Base-by-base conservation (phyloP, 2,797 vertebrate species). In the Periparus ater region DNA sequence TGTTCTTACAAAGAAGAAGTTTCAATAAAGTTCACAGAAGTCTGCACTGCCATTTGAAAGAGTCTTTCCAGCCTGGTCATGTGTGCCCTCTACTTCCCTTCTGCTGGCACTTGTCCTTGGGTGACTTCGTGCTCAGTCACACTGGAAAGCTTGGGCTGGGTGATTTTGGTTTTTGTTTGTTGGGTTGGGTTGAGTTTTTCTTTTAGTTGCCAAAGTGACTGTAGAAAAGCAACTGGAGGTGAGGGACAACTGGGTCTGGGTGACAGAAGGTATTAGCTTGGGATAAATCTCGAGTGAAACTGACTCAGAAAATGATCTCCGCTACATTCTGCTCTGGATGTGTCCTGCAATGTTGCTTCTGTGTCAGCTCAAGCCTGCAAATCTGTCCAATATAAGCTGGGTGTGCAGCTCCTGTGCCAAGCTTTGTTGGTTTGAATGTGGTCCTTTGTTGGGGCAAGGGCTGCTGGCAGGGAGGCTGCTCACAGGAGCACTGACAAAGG, bases 401-500 rank as follows among this genome's bases (percentile, higher is more conserved):
- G 19, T 6, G 22, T 7, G 40, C 1, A 4, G 66, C 38, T 57
- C 23, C 63, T 47, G 54, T 27, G 68, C 78, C 71, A 54, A 36
- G 68, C 4, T 3, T 3, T 0, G 2, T 9, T 51, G 57, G 23
- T 66, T 42, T 88, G 42, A 88, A 80, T 34, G 57, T 0, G 0
- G 10, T 23, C 40, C 84, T 89, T 77, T 44, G 73, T 34, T 61
- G 62, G 47, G 27, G 29, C 20, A 14, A n/a, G 44, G 75, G 68
- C 61, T 94, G 78, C 50, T 11, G 44, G 4, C 2, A 1, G 44
- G 47, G 48, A 36, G 26, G 4, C 55, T 0, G 4, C 62, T 34
- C 0, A 3, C 45, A 45, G 58, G 68, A 65, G 47, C 57, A 7
- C 1, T 2, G 88, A 47, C 63, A 36, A 63, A 66, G 66, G 36